Conservation (phyloP, 2,888 invertebrate genomes). For the Oligia fasciuncula region DNA sequence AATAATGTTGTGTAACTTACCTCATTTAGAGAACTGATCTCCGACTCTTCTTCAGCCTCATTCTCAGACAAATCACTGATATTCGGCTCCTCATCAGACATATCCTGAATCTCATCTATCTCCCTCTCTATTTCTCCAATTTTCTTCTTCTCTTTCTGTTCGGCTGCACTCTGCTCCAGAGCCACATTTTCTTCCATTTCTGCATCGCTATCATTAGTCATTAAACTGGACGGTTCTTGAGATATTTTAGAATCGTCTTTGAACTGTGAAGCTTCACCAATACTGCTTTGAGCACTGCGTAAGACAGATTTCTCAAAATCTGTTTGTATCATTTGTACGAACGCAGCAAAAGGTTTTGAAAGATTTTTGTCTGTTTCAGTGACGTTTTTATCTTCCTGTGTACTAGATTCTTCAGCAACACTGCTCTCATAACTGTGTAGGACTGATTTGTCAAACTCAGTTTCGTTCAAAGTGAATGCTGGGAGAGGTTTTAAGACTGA, state of each 20-base stretch:
- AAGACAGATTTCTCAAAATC: slow-evolving; percentile 80
- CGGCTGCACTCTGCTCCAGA: slow-evolving; percentile 70
- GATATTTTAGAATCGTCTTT: slow-evolving; percentile 56
- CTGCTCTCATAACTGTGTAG: slow-evolving; percentile 77
- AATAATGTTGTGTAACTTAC: slow-evolving; percentile 43
- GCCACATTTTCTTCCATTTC: slow-evolving; percentile 74
- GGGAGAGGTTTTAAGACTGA: slow-evolving; percentile 71
- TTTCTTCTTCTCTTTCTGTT: slow-evolving; percentile 82
- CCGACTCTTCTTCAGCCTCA: slow-evolving; percentile 28
- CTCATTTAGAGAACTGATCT: slow-evolving; percentile 55
- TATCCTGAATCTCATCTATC: slow-evolving; percentile 85
- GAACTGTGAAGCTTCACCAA: slow-evolving; percentile 66
- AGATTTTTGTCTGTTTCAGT: slow-evolving; percentile 59
- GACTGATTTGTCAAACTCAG: slow-evolving; percentile 80
- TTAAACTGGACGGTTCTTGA: slow-evolving; percentile 78
- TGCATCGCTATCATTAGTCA: slow-evolving; percentile 85
- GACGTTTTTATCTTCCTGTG: slow-evolving; percentile 61
- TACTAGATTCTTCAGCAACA: slow-evolving; percentile 70
- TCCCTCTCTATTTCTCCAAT: slow-evolving; percentile 87
- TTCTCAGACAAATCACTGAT: slow-evolving; percentile 53
- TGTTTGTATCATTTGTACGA: slow-evolving; percentile 74
- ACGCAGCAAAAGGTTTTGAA: slow-evolving; percentile 67
- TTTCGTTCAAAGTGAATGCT: slow-evolving; percentile 77
- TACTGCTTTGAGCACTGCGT: slow-evolving; percentile 76
- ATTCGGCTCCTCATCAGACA: slow-evolving; percentile 75